These are phyloP conservation scores for Thecocarcelia acutangulata DNA, from an alignment of 2,888 invertebrate species.

Conservation along the genomic window DNA sequence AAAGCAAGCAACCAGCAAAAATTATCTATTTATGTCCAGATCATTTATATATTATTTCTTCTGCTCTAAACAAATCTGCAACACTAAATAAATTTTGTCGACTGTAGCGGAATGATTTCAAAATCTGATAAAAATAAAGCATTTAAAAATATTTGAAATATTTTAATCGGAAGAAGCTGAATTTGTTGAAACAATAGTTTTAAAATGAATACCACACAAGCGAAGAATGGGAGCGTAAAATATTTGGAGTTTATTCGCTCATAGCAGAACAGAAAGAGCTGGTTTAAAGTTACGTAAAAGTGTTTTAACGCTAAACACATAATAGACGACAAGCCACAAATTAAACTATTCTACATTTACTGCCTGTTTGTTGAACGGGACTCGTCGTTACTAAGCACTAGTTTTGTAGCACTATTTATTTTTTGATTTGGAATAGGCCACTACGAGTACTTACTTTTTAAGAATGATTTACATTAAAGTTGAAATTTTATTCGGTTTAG, in stretches of 20 bases:
- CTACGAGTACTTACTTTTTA: too few species aligned
- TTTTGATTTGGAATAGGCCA: too few species aligned
- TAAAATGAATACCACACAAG: slow-evolving; percentile 63
- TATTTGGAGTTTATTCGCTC: not conserved
- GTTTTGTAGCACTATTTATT: too few species aligned
- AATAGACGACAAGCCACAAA: too few species aligned
- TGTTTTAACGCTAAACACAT: not conserved
- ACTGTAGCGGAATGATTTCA: slow-evolving; percentile 17
- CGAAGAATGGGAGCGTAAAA: slow-evolving; percentile 42
- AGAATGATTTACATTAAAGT: too few species aligned
- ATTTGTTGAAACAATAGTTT: slow-evolving; percentile 47
- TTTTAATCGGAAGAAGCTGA: slow-evolving; percentile 49
- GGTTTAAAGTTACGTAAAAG: not conserved
- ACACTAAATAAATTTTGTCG: slow-evolving; percentile 42
- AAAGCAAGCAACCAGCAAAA: not conserved
- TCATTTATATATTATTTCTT: slow-evolving; percentile 61
- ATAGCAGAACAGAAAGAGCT: not conserved
- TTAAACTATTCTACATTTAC: too few species aligned
- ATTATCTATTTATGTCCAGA: slow-evolving; percentile 55
- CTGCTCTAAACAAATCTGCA: slow-evolving; percentile 26
- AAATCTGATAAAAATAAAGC: slow-evolving; percentile 48
- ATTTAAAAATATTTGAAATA: slow-evolving; percentile 59
- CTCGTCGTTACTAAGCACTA: too few species aligned
- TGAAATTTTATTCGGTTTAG: too few species aligned
- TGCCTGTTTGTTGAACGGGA: too few species aligned